A percentile compares a stretch with the other conserved stretches of the same genome.
Conservation (phyloP, 1,140 invertebrate genomes). For the Calephelis nemesis region DNA sequence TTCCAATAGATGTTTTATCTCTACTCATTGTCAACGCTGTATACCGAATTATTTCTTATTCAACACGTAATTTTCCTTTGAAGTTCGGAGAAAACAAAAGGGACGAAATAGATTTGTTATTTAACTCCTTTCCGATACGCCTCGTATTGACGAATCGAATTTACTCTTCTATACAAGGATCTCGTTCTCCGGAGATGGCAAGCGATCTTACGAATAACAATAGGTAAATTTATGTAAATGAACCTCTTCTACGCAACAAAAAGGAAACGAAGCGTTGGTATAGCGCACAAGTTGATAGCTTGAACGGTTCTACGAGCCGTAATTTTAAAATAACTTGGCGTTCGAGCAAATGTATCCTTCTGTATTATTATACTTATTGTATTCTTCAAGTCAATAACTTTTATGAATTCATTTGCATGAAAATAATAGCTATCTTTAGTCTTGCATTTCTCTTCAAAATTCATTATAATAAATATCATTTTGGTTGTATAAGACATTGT, state of each 20-base stretch:
- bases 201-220: conserved; percentile 64
- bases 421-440: not conserved
- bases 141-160: conserved; percentile 69
- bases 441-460: not conserved
- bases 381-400: conserved; percentile 5
- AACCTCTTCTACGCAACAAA: conserved; percentile 64
- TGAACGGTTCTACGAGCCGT: conserved; percentile 4
- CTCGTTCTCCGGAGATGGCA: conserved; percentile 54
- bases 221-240: conserved; percentile 77
- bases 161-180: conserved; percentile 65
- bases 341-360: conserved; percentile 6
- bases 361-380: conserved; percentile 9
- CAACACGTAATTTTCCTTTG: conserved; percentile 61
- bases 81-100: conserved; percentile 63
- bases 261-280: conserved; percentile 61
- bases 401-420: conserved; percentile 1
- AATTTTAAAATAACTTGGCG: conserved; percentile 12
- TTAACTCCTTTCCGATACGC: conserved; percentile 75
- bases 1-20: conserved; percentile 16
- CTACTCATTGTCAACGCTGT: conserved; percentile 36
- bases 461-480: not conserved
- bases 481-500: not conserved
- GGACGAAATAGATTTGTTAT: conserved; percentile 67
- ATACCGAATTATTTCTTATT: conserved; percentile 56
- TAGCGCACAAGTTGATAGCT: conserved; percentile 20